phyloP scores from a whole-genome alignment of 2,113 vertebrate genomes.

The Serilophus lunatus region DNA sequence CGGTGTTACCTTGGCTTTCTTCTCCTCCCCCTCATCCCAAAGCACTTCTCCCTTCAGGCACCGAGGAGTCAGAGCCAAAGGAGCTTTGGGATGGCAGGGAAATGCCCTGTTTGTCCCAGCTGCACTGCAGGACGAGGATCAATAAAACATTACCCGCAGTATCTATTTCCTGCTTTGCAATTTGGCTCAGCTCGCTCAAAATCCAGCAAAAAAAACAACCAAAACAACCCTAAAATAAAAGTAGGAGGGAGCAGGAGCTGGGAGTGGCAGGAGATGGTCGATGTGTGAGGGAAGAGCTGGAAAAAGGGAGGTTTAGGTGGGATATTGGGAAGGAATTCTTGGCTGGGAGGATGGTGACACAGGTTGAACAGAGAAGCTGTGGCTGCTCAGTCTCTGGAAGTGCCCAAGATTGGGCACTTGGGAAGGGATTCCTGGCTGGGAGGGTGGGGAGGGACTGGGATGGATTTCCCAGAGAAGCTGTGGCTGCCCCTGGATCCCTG shows the following conservation, averaged over 20 bases:
- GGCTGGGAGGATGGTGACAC: background rate
- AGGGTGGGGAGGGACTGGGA: too few relatives aligned
- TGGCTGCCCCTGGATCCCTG: background rate
- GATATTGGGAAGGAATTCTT: background rate
- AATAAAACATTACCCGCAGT: background rate
- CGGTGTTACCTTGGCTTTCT: background rate
- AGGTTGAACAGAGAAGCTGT: background rate
- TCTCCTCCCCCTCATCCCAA: background rate
- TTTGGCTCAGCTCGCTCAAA: background rate
- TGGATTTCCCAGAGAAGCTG: background rate
- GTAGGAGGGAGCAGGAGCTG: background rate
- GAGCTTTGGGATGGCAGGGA: background rate
- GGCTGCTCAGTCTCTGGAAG: background rate
- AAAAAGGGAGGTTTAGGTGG: background rate
- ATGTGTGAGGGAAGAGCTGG: background rate
- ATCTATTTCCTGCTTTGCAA: background rate
- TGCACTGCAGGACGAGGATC: background rate
- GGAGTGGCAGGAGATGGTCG: background rate
- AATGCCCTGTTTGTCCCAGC: background rate
- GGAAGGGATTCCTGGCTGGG: too few relatives aligned
- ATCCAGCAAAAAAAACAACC: rapidly evolving
- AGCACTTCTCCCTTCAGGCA: background rate
- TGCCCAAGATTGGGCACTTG: rapidly evolving
- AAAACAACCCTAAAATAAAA: background rate
- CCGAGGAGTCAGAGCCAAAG: background rate